Conservation (phyloP, 2,888 invertebrate genomes). For the Tetranychus truncatus region DNA sequence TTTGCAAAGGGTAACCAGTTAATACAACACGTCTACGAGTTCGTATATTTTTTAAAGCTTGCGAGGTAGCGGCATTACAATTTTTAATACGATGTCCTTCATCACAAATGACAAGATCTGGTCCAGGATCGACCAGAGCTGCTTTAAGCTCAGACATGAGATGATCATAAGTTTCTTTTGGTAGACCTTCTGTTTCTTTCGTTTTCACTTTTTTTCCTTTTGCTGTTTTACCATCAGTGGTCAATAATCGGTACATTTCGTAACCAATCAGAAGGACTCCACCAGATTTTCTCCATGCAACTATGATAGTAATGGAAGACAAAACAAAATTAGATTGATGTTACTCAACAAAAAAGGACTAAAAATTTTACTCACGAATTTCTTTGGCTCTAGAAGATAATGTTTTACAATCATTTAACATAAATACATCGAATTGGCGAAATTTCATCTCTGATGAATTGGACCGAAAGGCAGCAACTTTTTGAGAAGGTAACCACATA, state of each 20-base stretch:
- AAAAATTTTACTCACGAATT: constrained; percentile 6
- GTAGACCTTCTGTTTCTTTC: constrained; percentile 34
- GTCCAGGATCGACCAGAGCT: constrained; percentile 71
- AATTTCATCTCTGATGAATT: constrained; percentile 43
- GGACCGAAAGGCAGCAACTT: constrained; percentile 9
- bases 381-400: constrained; percentile 58
- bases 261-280: constrained; percentile 92
- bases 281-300: constrained; percentile 64
- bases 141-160: constrained; percentile 48
- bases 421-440: constrained; percentile 65
- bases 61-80: constrained; percentile 85
- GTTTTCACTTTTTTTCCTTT: constrained; percentile 33
- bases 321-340: not conserved
- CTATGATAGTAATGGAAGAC: not conserved
- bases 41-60: constrained; percentile 78
- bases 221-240: constrained; percentile 52
- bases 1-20: constrained; percentile 94
- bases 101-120: constrained; percentile 82
- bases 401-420: constrained; percentile 85
- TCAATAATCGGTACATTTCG: constrained; percentile 78
- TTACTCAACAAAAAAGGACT: not conserved
- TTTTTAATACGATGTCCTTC: constrained; percentile 97
- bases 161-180: constrained; percentile 1
- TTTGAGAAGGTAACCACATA: constrained; percentile 63
- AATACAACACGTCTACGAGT: constrained; percentile 79